Evolutionary conservation across 2,888 invertebrate species (phyloP).

Genomic region (Boloria euphrosyne): DNA sequence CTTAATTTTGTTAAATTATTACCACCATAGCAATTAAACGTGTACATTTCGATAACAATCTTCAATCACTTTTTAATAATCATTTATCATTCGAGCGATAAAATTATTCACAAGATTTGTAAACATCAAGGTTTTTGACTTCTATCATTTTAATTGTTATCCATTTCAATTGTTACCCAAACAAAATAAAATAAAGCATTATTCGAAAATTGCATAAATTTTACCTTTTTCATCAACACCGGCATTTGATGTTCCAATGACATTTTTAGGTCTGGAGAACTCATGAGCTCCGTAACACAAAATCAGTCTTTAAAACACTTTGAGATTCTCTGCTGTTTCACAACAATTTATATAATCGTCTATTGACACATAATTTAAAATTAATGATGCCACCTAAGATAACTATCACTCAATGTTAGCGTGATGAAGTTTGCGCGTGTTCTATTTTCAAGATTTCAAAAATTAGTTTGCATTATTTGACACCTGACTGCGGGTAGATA

Average conservation of each 20-base stretch:
- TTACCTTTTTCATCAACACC: constrained; percentile 73
- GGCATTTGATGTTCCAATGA: constrained; percentile 74
- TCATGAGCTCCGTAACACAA: constrained; percentile 48
- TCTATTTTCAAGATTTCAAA: constrained; percentile 16
- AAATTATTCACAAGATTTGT: no score
- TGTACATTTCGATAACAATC: no score
- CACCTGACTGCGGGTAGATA: constrained; percentile 42
- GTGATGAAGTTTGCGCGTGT: constrained; percentile 42
- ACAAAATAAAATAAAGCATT: no score
- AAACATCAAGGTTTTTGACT: no score
- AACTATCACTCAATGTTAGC: constrained; percentile 59
- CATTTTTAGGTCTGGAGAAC: constrained; percentile 70
- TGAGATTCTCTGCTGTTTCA: constrained; percentile 10
- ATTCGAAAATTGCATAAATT: background rate
- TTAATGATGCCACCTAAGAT: constrained; percentile 58
- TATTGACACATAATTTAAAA: constrained; percentile 47
- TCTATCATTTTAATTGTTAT: no score
- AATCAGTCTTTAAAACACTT: constrained; percentile 8
- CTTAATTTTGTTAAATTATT: no score
- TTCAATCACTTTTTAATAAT: no score
- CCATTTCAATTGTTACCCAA: no score
- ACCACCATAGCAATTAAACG: no score
- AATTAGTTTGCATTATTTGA: constrained; percentile 24
- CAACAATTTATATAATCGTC: constrained; percentile 16
- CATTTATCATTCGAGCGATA: no score